Evolutionary conservation across 2,797 vertebrate genomes (phyloP).

Genomic region (Champsocephalus esox): DNA sequence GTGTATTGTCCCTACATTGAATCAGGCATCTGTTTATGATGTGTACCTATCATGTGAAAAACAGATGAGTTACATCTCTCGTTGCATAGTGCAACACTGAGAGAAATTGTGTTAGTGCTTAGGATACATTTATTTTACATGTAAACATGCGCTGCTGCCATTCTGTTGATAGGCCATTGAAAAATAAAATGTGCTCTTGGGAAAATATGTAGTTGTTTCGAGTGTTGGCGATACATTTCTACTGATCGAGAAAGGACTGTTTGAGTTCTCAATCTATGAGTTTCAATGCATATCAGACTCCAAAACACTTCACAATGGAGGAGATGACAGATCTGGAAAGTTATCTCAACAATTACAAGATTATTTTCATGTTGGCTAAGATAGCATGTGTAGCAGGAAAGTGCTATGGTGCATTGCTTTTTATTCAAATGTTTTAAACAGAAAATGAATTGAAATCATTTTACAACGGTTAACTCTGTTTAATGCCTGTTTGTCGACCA

Average conservation of each 20-base stretch:
- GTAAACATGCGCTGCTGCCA: not conserved
- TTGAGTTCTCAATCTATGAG: not conserved
- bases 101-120: not conserved
- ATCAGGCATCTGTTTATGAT: not conserved
- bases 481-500: not conserved
- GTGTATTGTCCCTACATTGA: not conserved
- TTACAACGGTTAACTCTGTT: not conserved
- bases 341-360: not conserved
- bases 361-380: not conserved
- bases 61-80: not conserved
- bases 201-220: not conserved
- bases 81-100: not conserved
- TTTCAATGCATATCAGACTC: not conserved
- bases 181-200: conserved; percentile 4
- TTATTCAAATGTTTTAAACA: not conserved
- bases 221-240: not conserved
- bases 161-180: not conserved
- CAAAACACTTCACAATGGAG: not conserved
- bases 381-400: not conserved
- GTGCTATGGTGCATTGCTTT: not conserved
- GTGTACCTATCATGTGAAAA: not conserved
- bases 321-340: not conserved
- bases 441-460: not conserved
- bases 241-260: not conserved
- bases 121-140: not conserved